Conservation (phyloP, 64 coral and sea anemone species). For the Montipora sp. region DNA sequence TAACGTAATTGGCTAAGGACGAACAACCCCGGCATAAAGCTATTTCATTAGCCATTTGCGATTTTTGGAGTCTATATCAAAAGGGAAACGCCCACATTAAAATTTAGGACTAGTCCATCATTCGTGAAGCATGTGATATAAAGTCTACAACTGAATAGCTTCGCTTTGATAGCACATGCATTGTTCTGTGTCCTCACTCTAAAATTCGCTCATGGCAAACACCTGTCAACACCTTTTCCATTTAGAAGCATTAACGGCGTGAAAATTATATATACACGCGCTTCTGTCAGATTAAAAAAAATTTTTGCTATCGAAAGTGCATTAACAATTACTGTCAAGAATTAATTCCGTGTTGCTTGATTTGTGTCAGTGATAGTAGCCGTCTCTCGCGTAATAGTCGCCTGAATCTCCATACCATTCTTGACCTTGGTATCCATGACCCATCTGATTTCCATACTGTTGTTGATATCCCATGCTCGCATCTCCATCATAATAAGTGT, state of each 20-base stretch:
- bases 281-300: background rate
- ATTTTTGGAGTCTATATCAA: too few species aligned
- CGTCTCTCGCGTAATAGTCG: slow-evolving; percentile 9
- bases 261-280: too few species aligned
- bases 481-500: slow-evolving; percentile 27
- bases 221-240: background rate
- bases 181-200: background rate
- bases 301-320: slow-evolving; percentile 1
- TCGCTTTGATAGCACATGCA: background rate
- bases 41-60: too few species aligned
- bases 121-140: background rate
- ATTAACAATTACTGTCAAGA: background rate
- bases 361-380: slow-evolving; percentile 20
- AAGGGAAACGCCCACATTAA: too few species aligned
- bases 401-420: slow-evolving; percentile 28
- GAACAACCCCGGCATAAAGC: too few species aligned
- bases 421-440: background rate
- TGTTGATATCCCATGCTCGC: slow-evolving; percentile 24
- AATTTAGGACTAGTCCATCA: background rate
- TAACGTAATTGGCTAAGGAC: too few species aligned
- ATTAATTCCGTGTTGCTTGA: background rate
- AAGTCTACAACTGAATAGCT: background rate
- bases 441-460: slow-evolving; percentile 17
- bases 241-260: background rate
- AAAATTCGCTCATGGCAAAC: background rate